phyloP scores from a whole-genome alignment of 2,888 invertebrate species.

The Elysia crispata region DNA sequence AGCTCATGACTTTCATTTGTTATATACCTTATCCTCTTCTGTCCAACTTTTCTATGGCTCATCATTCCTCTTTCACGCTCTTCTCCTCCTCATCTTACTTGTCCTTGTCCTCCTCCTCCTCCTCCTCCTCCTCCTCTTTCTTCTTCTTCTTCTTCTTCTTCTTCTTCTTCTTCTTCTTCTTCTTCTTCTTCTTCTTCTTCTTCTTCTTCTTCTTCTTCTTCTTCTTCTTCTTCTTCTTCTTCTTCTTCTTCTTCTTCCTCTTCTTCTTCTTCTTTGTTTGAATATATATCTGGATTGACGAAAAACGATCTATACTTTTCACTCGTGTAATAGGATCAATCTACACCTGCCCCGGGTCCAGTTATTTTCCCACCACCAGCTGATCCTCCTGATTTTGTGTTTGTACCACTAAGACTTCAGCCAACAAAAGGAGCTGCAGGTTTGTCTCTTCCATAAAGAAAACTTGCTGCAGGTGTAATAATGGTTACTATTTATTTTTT shows the following conservation, averaged over 20 bases:
- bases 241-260: not conserved
- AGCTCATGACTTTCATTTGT: conserved; percentile 14
- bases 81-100: not conserved
- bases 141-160: not conserved
- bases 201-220: not conserved
- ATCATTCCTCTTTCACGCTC: not conserved
- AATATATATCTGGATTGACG: not conserved
- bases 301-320: not conserved
- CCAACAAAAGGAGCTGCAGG: no score
- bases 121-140: not conserved
- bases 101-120: not conserved
- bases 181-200: conserved; percentile 28
- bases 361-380: no score
- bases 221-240: conserved; percentile 5
- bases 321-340: not conserved
- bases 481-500: no score
- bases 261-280: not conserved
- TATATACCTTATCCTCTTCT: not conserved
- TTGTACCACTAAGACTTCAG: no score
- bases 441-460: no score
- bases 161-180: conserved; percentile 17
- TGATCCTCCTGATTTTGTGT: no score
- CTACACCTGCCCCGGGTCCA: no score
- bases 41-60: not conserved
- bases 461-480: no score